These are phyloP conservation scores for Protophormia terraenovae DNA, from an alignment of 2,888 invertebrate genomes.

Conservation along the genomic window DNA sequence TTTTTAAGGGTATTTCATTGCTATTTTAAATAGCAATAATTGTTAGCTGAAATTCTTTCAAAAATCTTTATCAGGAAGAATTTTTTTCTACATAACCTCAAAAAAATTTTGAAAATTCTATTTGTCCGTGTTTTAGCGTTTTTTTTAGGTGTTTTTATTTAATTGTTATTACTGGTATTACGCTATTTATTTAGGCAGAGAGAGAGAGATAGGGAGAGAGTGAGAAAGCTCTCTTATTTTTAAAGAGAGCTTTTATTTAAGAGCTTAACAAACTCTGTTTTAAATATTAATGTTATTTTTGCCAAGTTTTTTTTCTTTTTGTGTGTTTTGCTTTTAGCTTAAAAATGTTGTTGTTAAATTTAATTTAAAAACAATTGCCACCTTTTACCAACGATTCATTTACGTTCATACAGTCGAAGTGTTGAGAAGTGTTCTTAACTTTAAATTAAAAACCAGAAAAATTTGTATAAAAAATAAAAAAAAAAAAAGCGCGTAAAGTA, in stretches of 20 bases:
- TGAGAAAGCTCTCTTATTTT: conserved; percentile 11
- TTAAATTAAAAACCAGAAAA: too few species aligned
- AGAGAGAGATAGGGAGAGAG: background rate
- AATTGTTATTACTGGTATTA: background rate
- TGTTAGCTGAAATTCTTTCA: too few species aligned
- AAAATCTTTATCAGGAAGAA: too few species aligned
- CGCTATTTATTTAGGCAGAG: background rate
- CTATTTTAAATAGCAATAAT: too few species aligned
- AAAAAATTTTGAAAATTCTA: too few species aligned
- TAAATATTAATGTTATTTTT: conserved; percentile 27
- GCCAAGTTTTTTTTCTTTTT: conserved; percentile 41
- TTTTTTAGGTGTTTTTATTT: background rate
- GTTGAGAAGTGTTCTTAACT: conserved; percentile 74
- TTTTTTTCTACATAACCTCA: too few species aligned
- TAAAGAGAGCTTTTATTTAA: conserved; percentile 14
- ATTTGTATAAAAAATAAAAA: conserved; percentile 10
- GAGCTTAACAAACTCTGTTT: too few species aligned
- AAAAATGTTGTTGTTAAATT: conserved; percentile 31
- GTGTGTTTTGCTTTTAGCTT: background rate
- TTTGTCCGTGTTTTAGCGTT: too few species aligned
- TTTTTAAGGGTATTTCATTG: too few species aligned
- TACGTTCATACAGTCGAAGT: conserved; percentile 76
- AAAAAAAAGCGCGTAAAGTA: conserved; percentile 37
- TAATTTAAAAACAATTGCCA: conserved; percentile 66
- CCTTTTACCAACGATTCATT: conserved; percentile 71